These are phyloP conservation scores for Chelon auratus DNA, from an alignment of 2,797 vertebrate species.

Conservation along the genomic window DNA sequence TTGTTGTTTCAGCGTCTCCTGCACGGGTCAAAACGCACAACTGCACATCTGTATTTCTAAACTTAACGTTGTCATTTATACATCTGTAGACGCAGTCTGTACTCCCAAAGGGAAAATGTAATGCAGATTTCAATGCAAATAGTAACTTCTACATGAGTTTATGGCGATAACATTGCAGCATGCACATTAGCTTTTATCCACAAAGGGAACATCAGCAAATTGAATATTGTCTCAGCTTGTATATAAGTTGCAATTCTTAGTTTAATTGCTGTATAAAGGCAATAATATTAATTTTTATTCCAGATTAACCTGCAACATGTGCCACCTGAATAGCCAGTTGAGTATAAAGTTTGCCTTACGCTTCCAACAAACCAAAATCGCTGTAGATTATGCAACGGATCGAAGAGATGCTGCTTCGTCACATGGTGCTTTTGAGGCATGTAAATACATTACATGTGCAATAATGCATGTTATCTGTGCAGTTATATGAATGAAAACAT, in stretches of 20 bases:
- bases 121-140: neutral
- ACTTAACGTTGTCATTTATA: no score
- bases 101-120: neutral
- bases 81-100: neutral
- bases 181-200: no score
- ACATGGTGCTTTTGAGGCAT: neutral
- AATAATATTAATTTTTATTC: neutral
- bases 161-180: no score
- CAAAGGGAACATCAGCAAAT: no score
- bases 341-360: constrained; percentile 5
- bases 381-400: no score
- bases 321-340: neutral
- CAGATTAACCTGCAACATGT: neutral
- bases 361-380: no score
- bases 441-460: neutral
- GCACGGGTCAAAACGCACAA: neutral
- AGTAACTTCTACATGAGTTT: neutral
- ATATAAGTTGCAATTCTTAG: no score
- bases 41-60: neutral
- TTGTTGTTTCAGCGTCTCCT: constrained; percentile 10
- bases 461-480: neutral
- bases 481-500: neutral
- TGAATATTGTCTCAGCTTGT: no score
- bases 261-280: no score
- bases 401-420: no score